phyloP scores from a whole-genome alignment of 2,797 vertebrate genomes.

The Discoglossus pictus region DNA sequence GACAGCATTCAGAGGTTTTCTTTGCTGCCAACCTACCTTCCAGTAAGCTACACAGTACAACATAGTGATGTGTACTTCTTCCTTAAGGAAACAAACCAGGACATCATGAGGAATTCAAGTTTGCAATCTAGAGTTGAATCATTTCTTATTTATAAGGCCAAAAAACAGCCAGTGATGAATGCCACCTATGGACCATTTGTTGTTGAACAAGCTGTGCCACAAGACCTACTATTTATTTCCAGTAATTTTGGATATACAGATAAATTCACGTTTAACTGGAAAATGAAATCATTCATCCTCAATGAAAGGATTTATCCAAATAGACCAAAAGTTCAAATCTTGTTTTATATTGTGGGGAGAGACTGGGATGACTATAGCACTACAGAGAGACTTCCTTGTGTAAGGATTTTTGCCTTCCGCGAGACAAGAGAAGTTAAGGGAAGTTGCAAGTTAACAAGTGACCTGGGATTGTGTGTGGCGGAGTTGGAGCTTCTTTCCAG shows the following conservation, averaged over 20 bases:
- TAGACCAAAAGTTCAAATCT: conserved; percentile 82
- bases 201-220: conserved; percentile 73
- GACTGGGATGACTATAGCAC: conserved; percentile 76
- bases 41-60: conserved; percentile 82
- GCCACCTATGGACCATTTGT: conserved; percentile 85
- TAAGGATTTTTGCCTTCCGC: conserved; percentile 87
- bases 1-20: conserved; percentile 78
- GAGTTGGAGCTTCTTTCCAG: conserved; percentile 74
- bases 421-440: conserved; percentile 86
- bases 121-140: conserved; percentile 88
- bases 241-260: conserved; percentile 71
- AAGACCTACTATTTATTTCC: conserved; percentile 76
- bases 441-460: conserved; percentile 75
- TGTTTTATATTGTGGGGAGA: conserved; percentile 85
- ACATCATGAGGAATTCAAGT: conserved; percentile 94
- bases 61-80: conserved; percentile 83
- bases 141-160: conserved; percentile 83
- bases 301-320: conserved; percentile 76
- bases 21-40: conserved; percentile 84
- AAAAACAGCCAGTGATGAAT: conserved; percentile 74
- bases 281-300: conserved; percentile 80
- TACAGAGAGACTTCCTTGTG: conserved; percentile 79
- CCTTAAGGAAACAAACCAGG: conserved; percentile 91
- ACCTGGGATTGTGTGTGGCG: conserved; percentile 83
- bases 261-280: conserved; percentile 84